phyloP scores from a whole-genome alignment of 1,140 invertebrate species.

The Bombus cullumanus region DNA sequence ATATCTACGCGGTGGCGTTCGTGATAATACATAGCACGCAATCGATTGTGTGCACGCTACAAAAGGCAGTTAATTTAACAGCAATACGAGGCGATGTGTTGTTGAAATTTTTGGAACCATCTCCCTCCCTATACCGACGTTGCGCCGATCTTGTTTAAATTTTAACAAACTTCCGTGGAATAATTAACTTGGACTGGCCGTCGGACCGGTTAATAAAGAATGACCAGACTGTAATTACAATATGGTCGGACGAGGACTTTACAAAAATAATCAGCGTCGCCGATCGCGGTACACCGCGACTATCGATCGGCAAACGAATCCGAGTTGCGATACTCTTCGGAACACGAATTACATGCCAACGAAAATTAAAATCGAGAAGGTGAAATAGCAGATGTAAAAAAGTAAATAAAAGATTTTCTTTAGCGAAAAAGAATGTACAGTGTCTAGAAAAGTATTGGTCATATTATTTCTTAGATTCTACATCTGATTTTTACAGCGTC shows the following conservation, averaged over 20 bases:
- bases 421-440: background rate
- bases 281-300: background rate
- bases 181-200: constrained; percentile 6
- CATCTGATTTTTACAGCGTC: background rate
- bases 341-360: background rate
- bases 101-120: constrained; percentile 8
- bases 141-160: background rate
- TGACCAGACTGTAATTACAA: background rate
- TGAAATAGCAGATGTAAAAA: background rate
- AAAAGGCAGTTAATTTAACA: constrained; percentile 29
- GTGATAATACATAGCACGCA: background rate
- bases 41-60: background rate
- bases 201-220: constrained; percentile 10
- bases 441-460: too few species aligned
- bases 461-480: background rate
- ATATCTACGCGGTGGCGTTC: background rate
- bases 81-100: background rate
- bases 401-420: background rate
- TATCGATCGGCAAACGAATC: background rate
- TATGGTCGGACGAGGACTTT: background rate
- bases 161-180: constrained; percentile 7
- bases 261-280: constrained; percentile 2
- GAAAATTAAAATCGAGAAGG: background rate
- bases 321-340: too few species aligned
- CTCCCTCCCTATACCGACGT: too few species aligned